Conservation (phyloP, 2,888 invertebrate genomes). For the Orthosia gracilis region DNA sequence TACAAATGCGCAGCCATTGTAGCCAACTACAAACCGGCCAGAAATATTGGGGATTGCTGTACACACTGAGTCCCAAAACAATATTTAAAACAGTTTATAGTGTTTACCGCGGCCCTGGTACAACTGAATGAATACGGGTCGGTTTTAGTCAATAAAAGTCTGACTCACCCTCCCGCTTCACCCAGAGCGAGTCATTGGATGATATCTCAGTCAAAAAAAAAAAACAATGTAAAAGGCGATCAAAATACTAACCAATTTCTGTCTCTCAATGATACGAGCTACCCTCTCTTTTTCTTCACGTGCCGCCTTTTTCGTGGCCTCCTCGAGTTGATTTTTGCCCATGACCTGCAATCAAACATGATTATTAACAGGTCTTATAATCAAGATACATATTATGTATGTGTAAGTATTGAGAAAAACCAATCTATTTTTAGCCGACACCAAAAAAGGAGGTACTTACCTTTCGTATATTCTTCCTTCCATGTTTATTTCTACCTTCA, state of each 20-base stretch:
- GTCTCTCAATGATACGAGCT: conserved; percentile 96
- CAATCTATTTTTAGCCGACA: no score
- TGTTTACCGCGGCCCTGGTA: no score
- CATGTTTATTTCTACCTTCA: conserved; percentile 87
- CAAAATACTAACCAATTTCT: conserved; percentile 93
- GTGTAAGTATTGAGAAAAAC: no score
- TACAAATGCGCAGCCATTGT: no score
- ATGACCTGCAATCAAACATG: conserved; percentile 82
- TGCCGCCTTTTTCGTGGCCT: conserved; percentile 97
- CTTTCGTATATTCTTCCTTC: conserved; percentile 89
- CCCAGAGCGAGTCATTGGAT: no score
- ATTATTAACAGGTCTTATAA: conserved; percentile 13
- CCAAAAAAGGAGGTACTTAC: conserved; percentile 61
- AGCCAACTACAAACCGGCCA: no score
- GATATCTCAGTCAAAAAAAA: no score
- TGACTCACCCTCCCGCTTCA: no score
- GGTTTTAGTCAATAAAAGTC: no score
- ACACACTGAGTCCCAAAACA: not conserved
- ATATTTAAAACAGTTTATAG: not conserved
- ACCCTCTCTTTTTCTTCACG: conserved; percentile 97
- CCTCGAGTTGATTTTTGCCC: conserved; percentile 93
- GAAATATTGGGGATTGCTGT: no score
- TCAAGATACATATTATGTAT: not conserved
- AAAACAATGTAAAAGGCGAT: no score
- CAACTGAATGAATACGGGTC: no score